Evolutionary conservation across 2,113 vertebrate genomes (phyloP).

Genomic region (Rostratula benghalensis): DNA sequence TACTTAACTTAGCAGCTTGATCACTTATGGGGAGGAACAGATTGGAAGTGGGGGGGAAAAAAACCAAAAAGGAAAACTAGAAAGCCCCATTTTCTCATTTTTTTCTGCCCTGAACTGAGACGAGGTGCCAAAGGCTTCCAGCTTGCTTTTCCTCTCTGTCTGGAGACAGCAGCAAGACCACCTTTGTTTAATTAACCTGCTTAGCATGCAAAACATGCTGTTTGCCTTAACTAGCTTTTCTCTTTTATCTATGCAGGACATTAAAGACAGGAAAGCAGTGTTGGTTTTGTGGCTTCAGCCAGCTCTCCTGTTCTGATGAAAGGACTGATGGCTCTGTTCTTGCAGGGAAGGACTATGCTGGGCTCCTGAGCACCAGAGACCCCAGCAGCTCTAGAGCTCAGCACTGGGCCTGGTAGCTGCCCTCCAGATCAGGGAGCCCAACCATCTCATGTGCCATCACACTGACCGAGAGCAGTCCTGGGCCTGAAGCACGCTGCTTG

Average conservation of each 20-base stretch:
- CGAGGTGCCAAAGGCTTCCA: background rate
- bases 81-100: background rate
- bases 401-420: background rate
- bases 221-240: background rate
- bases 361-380: background rate
- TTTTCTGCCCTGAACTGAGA: background rate
- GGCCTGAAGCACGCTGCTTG: background rate
- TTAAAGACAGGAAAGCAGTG: background rate
- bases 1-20: background rate
- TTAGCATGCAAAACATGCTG: background rate
- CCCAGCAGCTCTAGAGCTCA: background rate
- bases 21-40: background rate
- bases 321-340: background rate
- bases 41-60: background rate
- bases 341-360: background rate
- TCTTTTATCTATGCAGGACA: background rate
- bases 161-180: background rate
- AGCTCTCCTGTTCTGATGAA: accelerated
- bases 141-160: background rate
- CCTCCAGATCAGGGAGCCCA: background rate
- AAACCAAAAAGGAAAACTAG: background rate
- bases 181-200: background rate
- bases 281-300: background rate
- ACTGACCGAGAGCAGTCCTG: background rate
- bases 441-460: background rate